Evolutionary conservation across 2,888 invertebrate species (phyloP), one percentile per base, ranked within the genome.

Genomic region (Oegoconia quadripuncta): DNA sequence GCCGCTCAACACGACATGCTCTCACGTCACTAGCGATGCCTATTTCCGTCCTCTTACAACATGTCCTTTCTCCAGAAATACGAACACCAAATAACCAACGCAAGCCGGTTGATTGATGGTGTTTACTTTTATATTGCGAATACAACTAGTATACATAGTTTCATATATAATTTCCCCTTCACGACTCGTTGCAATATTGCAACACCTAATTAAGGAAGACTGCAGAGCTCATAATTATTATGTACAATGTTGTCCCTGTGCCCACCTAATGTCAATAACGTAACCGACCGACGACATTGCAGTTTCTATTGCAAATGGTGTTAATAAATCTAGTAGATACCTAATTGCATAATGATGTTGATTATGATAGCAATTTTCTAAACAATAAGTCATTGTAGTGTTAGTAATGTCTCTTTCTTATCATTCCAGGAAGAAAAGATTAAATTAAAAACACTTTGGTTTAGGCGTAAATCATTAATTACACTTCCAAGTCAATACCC

Each of bases 31-130:
- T 77, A 75, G 64, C 74, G 74, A 74, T 69, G 66, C 63, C 74
- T 81, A 81, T 80, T 82, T 78, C 59, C 60, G 76, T 70, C 64
- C 60, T 46, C 45, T 42, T 42, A 13, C 33, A 34, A 30, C 55
- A 59, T 69, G 70, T 69, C 73, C 72, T 79, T 76, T 79, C 71
- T 72, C 72, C 71, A 76, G 68, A 76, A 73, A 75, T 71, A 73
- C 33, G 14, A 28, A n/a, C 11, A 8, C 45, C 44, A 44, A 40
- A 49, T 39, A 46, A 39, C 46, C 39, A 41, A 37, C 30, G 41
- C 42, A 30, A 36, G 29, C 37, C 17, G 17, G 29, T 43, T 44
- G 40, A 47, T 48, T 50, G 43, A 49, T 50, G 47, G 41, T 47
- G 41, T 47, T 49, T 48, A 39, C 37, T 41, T 44, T 43, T 37